Percentiles rank a stretch among this genome's conserved stretches.
Evolutionary conservation across 2,888 invertebrate species (phyloP).

Genomic region (Pristionchus exspectatus): DNA sequence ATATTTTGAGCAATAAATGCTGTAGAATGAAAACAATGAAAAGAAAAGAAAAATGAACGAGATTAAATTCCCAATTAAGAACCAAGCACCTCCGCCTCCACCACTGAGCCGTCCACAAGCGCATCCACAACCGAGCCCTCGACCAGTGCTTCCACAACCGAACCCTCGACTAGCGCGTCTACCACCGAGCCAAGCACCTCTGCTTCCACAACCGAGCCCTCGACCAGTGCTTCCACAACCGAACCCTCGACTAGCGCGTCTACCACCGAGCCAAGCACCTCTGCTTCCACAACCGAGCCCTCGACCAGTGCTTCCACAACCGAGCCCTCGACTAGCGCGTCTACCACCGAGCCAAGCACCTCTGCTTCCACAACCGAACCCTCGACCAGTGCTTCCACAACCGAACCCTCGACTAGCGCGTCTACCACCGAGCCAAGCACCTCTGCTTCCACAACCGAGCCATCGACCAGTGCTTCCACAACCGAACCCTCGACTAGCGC

Average conservation of each 20-base stretch:
- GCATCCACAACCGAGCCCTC: neutral
- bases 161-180: neutral
- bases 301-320: neutral
- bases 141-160: neutral
- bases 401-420: neutral
- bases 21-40: too few species aligned
- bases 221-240: neutral
- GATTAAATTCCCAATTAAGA: neutral
- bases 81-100: neutral
- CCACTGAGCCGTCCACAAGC: too few species aligned
- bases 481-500: neutral
- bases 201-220: neutral
- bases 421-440: neutral
- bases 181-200: neutral
- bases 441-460: neutral
- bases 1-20: too few species aligned
- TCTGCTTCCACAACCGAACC: neutral
- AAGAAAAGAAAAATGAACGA: too few species aligned
- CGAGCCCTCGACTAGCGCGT: neutral
- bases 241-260: neutral
- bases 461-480: neutral
- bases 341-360: neutral
- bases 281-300: neutral
- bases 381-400: neutral
- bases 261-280: neutral